Percentiles rank a stretch among this genome's conserved stretches.
phyloP scores from a whole-genome alignment of 2,888 invertebrate species.

The Cantharis rustica region DNA sequence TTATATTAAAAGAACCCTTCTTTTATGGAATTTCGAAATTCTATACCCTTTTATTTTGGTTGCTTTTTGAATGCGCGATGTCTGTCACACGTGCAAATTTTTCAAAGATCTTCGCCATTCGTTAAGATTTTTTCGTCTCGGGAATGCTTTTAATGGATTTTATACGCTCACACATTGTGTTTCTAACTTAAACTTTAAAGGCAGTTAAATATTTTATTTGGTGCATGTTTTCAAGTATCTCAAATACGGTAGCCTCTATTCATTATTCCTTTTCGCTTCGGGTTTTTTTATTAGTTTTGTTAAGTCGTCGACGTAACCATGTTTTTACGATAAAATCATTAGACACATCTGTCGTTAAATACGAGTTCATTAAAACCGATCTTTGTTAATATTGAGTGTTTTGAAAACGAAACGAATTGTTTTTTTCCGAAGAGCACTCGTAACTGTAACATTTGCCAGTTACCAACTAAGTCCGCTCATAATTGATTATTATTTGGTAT shows the following conservation, averaged over 20 bases:
- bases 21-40: slow-evolving; percentile 37
- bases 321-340: not conserved
- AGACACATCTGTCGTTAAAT: not conserved
- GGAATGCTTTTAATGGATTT: slow-evolving; percentile 23
- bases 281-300: not conserved
- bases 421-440: not conserved
- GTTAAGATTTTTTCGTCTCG: slow-evolving; percentile 20
- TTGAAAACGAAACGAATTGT: not conserved
- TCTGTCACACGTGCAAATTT: slow-evolving; percentile 36
- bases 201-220: slow-evolving; percentile 15
- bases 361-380: not conserved
- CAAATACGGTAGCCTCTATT: not conserved
- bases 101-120: slow-evolving; percentile 19
- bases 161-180: not conserved
- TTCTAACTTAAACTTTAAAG: slow-evolving; percentile 11
- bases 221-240: not conserved
- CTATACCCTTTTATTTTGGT: slow-evolving; percentile 40
- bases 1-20: slow-evolving; percentile 31
- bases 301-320: not conserved
- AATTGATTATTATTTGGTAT: not conserved
- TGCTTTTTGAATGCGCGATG: slow-evolving; percentile 18
- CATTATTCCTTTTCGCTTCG: not conserved
- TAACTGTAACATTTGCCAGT: not conserved
- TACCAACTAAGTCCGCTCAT: not conserved
- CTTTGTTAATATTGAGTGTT: not conserved